Percentiles rank a stretch among this genome's conserved stretches.
These are phyloP conservation scores for Parazoanthus atlanticus DNA, from an alignment of 92 coral and sea anemone species.

Conservation along the genomic window DNA sequence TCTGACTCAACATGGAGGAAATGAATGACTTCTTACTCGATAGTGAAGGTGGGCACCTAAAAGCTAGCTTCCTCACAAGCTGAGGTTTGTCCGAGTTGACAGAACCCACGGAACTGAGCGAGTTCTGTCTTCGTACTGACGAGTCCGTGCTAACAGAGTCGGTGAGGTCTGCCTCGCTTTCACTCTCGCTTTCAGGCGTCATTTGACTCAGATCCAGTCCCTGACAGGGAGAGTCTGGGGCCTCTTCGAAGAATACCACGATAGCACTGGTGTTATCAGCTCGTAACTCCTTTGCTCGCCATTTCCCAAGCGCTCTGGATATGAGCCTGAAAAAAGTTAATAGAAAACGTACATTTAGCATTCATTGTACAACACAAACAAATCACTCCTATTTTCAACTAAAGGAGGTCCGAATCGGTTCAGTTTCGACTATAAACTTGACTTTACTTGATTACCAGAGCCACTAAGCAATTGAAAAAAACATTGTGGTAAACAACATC, in stretches of 20 bases:
- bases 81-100: slow-evolving; percentile 63
- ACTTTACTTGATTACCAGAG: too few species aligned
- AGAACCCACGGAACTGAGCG: slow-evolving; percentile 5
- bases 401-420: too few species aligned
- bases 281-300: slow-evolving; percentile 88
- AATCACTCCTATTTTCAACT: too few species aligned
- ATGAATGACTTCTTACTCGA: slow-evolving; percentile 7
- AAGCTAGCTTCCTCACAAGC: slow-evolving; percentile 78
- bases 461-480: too few species aligned
- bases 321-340: slow-evolving; percentile 61
- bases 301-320: slow-evolving; percentile 77
- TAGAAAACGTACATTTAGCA: too few species aligned
- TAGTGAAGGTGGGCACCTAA: slow-evolving; percentile 58
- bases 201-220: slow-evolving; percentile 47
- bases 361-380: too few species aligned
- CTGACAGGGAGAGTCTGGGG: slow-evolving; percentile 49
- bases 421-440: too few species aligned
- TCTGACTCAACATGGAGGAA: slow-evolving; percentile 36
- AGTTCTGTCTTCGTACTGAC: slow-evolving; percentile 55
- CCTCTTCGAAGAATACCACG: slow-evolving; percentile 89
- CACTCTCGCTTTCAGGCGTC: slow-evolving; percentile 76
- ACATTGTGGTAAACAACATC: too few species aligned
- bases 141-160: slow-evolving; percentile 62
- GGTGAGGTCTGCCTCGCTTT: slow-evolving; percentile 77
- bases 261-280: slow-evolving; percentile 94